Conservation (phyloP, 2,113 vertebrate species). For the Periophthalmus modestus region DNA sequence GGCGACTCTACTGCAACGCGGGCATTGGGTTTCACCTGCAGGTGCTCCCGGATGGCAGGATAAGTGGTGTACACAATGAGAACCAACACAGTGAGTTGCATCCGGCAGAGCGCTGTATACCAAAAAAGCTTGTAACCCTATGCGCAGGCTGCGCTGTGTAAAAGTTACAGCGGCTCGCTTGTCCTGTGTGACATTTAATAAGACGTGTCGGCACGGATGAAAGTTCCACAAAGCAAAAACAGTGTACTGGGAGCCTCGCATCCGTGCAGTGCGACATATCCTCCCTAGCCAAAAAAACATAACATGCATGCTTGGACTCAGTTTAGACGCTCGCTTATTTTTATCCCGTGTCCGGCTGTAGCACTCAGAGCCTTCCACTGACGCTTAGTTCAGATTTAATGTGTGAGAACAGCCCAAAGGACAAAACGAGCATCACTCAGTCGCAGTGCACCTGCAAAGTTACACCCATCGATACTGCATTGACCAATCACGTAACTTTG, state of each 20-base stretch:
- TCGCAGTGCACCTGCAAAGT: slow-evolving; percentile 76
- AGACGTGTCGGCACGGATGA: slow-evolving; percentile 57
- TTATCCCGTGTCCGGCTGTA: slow-evolving; percentile 72
- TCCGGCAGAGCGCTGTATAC: slow-evolving; percentile 60
- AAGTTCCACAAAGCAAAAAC: slow-evolving; percentile 72
- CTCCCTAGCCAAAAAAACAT: slow-evolving; percentile 63
- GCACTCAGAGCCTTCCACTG: slow-evolving; percentile 48
- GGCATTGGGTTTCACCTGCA: slow-evolving; percentile 99
- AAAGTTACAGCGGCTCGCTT: slow-evolving; percentile 53
- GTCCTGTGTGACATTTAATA: slow-evolving; percentile 69
- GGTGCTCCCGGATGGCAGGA: slow-evolving; percentile 90
- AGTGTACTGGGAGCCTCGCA: slow-evolving; percentile 62
- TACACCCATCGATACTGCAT: slow-evolving; percentile 74
- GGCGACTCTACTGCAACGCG: slow-evolving; percentile 97
- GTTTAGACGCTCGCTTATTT: slow-evolving; percentile 80
- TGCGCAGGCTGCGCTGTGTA: slow-evolving; percentile 39
- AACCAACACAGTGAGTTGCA: slow-evolving; percentile 96
- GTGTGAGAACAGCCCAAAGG: slow-evolving; percentile 7
- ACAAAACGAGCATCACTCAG: slow-evolving; percentile 63
- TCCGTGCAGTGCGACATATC: slow-evolving; percentile 68
- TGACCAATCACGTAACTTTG: slow-evolving; percentile 49
- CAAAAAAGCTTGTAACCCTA: slow-evolving; percentile 54
- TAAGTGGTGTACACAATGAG: slow-evolving; percentile 92
- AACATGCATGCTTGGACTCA: slow-evolving; percentile 74
- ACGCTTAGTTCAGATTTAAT: slow-evolving; percentile 31